A percentile compares a stretch with the other conserved stretches of the same genome.
phyloP scores from a whole-genome alignment of 2,113 vertebrate genomes.

The Condylura cristata region DNA sequence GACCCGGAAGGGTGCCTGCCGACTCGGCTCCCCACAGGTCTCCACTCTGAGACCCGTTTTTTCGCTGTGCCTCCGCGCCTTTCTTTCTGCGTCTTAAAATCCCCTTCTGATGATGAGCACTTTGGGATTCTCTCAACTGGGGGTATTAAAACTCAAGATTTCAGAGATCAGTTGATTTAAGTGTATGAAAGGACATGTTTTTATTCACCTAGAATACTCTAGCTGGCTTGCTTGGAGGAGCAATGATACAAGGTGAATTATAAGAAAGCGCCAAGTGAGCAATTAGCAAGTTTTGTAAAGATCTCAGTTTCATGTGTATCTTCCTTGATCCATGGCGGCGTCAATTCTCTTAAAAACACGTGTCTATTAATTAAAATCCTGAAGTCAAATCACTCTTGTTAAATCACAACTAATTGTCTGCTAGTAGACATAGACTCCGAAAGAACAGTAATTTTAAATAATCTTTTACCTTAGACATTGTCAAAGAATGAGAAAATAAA shows the following conservation, averaged over 20 bases:
- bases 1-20: conserved; percentile 65
- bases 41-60: not conserved
- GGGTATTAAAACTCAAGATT: not conserved
- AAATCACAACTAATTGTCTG: conserved; percentile 49
- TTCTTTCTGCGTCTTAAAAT: conserved; percentile 39
- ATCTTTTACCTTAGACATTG: not conserved
- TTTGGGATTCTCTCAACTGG: conserved; percentile 41
- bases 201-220: not conserved
- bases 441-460: conserved; percentile 28
- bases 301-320: conserved; percentile 17
- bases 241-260: not conserved
- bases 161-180: conserved; percentile 3
- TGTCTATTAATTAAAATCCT: conserved; percentile 17
- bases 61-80: not conserved
- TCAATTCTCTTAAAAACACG: conserved; percentile 43
- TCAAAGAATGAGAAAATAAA: not conserved
- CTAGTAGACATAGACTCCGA: not conserved
- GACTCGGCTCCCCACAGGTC: not conserved
- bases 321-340: conserved; percentile 11
- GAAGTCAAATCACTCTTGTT: conserved; percentile 24
- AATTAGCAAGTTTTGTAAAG: conserved; percentile 33
- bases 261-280: not conserved
- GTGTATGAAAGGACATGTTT: conserved; percentile 3
- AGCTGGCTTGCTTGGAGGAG: not conserved
- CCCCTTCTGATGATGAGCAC: conserved; percentile 12